phyloP scores from a whole-genome alignment of 2,113 vertebrate genomes.

The Pyrgilauda ruficollis region DNA sequence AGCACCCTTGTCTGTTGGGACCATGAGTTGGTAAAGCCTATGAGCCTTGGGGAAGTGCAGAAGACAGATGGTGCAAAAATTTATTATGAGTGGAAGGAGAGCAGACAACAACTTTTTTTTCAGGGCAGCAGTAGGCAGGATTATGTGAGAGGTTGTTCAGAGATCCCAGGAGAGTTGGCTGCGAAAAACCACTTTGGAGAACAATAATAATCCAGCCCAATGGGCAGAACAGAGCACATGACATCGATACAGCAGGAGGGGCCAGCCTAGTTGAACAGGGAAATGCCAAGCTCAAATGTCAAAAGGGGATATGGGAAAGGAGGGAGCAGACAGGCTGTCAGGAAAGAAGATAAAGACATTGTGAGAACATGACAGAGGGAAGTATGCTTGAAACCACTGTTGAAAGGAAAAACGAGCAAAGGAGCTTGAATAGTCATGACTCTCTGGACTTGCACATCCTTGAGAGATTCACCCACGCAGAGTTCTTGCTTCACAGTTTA shows the following conservation, averaged over 20 bases:
- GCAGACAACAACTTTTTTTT: neutral
- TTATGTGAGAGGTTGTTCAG: neutral
- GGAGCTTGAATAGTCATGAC: neutral
- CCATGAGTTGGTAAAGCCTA: neutral
- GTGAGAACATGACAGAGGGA: neutral
- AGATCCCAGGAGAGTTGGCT: neutral
- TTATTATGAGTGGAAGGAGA: neutral
- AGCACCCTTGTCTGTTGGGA: neutral
- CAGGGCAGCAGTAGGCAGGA: neutral
- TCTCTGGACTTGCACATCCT: neutral
- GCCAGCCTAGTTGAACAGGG: neutral
- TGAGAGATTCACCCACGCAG: neutral
- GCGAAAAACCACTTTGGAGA: neutral
- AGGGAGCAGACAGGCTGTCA: neutral
- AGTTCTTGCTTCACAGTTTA: neutral
- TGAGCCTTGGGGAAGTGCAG: neutral
- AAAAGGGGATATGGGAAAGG: neutral
- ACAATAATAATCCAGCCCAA: neutral
- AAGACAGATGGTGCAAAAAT: neutral
- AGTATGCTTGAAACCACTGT: neutral
- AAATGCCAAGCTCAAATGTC: neutral
- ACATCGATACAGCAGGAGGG: fast-evolving
- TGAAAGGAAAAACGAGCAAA: neutral
- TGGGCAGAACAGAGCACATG: no score
- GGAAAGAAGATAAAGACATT: neutral